Evolutionary conservation across 2,888 invertebrate species (phyloP).

Genomic region (Cordilura impudica): DNA sequence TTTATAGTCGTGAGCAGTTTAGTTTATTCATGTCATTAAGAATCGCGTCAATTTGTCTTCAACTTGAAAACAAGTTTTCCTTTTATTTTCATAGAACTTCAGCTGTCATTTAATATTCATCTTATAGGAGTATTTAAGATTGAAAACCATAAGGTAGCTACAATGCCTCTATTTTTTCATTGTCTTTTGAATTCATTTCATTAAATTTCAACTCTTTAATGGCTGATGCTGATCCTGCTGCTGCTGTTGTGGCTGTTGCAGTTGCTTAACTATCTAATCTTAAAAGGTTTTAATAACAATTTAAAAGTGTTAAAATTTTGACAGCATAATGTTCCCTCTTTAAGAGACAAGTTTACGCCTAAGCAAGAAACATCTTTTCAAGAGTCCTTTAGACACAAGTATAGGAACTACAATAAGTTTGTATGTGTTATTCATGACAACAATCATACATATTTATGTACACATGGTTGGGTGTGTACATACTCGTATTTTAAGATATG

Average conservation of each 20-base stretch:
- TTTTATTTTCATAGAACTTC: constrained; percentile 25
- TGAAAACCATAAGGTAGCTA: constrained; percentile 32
- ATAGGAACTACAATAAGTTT: constrained; percentile 16
- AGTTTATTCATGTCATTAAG: constrained; percentile 37
- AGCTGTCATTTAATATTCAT: constrained; percentile 42
- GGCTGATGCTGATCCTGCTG: constrained; percentile 1
- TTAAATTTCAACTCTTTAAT: constrained; percentile 3
- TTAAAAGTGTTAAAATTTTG: constrained; percentile 57
- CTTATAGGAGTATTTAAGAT: constrained; percentile 23
- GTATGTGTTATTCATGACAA: not conserved
- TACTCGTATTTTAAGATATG: not conserved
- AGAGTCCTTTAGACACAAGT: constrained; percentile 40
- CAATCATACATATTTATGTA: not conserved
- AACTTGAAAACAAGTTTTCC: constrained; percentile 37
- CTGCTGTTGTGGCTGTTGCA: not conserved
- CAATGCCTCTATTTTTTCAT: constrained; percentile 23
- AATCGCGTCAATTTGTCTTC: constrained; percentile 35
- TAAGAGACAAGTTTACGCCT: constrained; percentile 51
- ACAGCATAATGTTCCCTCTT: constrained; percentile 52
- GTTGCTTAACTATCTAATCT: constrained; percentile 31
- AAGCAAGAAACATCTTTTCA: constrained; percentile 1
- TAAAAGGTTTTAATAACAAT: constrained; percentile 53
- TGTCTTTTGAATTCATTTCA: not conserved
- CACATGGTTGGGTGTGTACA: not conserved
- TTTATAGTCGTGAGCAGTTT: constrained; percentile 24